These are phyloP conservation scores for Laothoe populi DNA, from an alignment of 2,888 invertebrate species.

Conservation along the genomic window DNA sequence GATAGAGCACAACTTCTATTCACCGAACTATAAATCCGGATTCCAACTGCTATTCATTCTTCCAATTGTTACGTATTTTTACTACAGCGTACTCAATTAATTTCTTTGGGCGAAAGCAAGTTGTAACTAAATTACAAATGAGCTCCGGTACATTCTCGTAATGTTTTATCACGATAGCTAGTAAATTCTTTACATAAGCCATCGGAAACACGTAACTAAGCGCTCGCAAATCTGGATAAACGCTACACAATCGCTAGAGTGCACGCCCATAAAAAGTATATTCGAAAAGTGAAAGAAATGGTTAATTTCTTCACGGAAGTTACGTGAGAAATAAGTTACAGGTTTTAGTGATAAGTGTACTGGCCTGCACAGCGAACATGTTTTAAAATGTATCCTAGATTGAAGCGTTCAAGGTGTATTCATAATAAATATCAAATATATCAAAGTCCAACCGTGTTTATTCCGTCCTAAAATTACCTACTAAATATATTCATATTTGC, in stretches of 20 bases:
- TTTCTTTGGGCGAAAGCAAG: neutral
- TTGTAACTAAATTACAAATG: slow-evolving; percentile 28
- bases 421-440: too few relatives aligned
- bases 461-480: too few relatives aligned
- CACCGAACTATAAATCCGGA: neutral
- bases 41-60: neutral
- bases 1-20: neutral
- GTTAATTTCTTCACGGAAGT: slow-evolving; percentile 1
- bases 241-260: neutral
- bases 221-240: neutral
- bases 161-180: slow-evolving; percentile 28
- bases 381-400: too few relatives aligned
- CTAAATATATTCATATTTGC: too few relatives aligned
- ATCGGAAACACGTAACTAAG: slow-evolving; percentile 12
- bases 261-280: neutral
- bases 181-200: slow-evolving; percentile 26
- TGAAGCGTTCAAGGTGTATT: too few relatives aligned
- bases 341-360: neutral
- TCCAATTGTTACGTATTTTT: neutral
- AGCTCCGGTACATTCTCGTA: slow-evolving; percentile 28
- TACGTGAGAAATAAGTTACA: neutral
- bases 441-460: too few relatives aligned
- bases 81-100: neutral
- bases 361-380: too few relatives aligned
- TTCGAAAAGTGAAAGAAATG: slow-evolving; percentile 7